Conservation (phyloP, 92 coral and sea anemone species). For the Actinernus sp. region DNA sequence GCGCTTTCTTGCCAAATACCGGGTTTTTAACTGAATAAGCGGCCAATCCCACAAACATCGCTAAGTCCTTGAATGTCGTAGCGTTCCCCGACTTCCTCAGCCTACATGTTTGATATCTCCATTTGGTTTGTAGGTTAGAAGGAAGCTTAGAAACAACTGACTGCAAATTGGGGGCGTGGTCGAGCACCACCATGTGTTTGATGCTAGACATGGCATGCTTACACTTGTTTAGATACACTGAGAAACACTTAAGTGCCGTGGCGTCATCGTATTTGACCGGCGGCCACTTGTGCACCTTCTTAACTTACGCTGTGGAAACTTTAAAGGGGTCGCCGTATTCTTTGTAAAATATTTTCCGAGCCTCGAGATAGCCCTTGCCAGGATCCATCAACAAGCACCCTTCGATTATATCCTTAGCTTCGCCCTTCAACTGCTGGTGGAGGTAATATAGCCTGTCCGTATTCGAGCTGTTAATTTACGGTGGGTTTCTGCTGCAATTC, state of each 20-base stretch:
- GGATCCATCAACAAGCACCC: constrained; percentile 68
- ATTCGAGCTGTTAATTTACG: too few species aligned
- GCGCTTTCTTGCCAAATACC: too few species aligned
- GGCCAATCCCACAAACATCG: constrained; percentile 22
- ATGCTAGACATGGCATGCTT: constrained; percentile 65
- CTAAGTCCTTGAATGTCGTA: constrained; percentile 25
- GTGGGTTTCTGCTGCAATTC: too few species aligned
- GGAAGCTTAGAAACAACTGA: constrained; percentile 45
- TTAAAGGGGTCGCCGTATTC: constrained; percentile 76
- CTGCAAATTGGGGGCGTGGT: constrained; percentile 72
- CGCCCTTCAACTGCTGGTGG: constrained; percentile 59
- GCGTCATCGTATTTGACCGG: constrained; percentile 54
- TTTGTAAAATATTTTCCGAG: constrained; percentile 34
- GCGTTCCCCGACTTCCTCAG: too few species aligned
- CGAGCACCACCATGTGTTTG: constrained; percentile 54
- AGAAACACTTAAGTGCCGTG: constrained; percentile 50
- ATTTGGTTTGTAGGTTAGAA: constrained; percentile 35
- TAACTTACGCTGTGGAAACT: constrained; percentile 51
- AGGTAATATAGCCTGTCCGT: constrained; percentile 62
- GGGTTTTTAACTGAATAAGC: constrained; percentile 57
- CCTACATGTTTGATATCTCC: constrained; percentile 52
- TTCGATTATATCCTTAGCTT: constrained; percentile 58
- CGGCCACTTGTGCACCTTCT: constrained; percentile 56
- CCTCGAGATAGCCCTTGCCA: constrained; percentile 56
- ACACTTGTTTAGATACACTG: constrained; percentile 58